Percentiles rank a stretch among this genome's conserved stretches.
Evolutionary conservation across 2,888 invertebrate genomes (phyloP).

Genomic region (Oligia latruncula): DNA sequence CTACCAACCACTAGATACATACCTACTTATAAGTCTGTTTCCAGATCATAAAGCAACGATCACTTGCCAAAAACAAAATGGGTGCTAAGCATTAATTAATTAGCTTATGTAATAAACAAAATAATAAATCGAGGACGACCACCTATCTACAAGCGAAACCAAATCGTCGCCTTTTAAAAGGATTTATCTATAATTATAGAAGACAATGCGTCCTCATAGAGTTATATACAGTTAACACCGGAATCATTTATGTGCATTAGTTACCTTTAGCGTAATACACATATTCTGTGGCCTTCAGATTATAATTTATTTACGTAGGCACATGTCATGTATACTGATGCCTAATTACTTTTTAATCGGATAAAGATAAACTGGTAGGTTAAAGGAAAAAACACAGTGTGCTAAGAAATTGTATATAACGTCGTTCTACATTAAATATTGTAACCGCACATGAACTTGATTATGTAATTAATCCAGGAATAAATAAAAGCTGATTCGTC

Average conservation of each 20-base stretch:
- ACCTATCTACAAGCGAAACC: neutral
- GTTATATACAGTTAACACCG: slow-evolving; percentile 11
- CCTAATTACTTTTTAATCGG: slow-evolving; percentile 28
- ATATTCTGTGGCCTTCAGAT: slow-evolving; percentile 38
- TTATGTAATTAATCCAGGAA: slow-evolving; percentile 80
- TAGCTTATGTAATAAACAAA: neutral
- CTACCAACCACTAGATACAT: neutral
- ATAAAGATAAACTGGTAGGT: slow-evolving; percentile 5
- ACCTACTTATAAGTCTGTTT: neutral
- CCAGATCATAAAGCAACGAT: slow-evolving; percentile 5
- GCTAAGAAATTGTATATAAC: slow-evolving; percentile 19
- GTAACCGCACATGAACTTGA: slow-evolving; percentile 68
- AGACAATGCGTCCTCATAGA: slow-evolving; percentile 16
- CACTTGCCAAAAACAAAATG: neutral
- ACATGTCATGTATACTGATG: neutral
- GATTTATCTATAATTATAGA: neutral
- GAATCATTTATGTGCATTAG: slow-evolving; percentile 23
- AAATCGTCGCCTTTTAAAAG: slow-evolving; percentile 21
- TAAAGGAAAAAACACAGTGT: slow-evolving; percentile 14
- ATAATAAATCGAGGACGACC: neutral
- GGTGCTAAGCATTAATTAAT: slow-evolving; percentile 3
- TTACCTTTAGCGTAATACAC: slow-evolving; percentile 20
- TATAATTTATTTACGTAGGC: slow-evolving; percentile 30
- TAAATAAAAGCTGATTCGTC: slow-evolving; percentile 78
- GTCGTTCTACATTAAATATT: slow-evolving; percentile 43